These are phyloP conservation scores for Stegana nigrithorax DNA, from an alignment of 2,888 invertebrate species.

Conservation along the genomic window DNA sequence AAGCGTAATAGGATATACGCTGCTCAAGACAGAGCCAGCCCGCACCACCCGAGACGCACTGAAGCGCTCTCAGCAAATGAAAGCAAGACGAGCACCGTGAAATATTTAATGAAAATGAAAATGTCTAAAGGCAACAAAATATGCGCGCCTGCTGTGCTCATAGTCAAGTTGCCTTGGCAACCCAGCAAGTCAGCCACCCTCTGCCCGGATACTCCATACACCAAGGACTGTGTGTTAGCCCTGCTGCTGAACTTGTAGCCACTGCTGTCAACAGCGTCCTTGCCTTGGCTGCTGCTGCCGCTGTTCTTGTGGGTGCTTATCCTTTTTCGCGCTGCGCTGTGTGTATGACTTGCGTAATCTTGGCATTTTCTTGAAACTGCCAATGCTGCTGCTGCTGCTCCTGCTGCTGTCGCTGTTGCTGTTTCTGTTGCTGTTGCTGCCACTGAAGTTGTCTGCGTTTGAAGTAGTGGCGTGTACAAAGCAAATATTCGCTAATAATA, in stretches of 20 bases:
- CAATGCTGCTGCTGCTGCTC: no score
- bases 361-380: background rate
- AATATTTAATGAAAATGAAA: slow-evolving; percentile 61
- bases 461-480: slow-evolving; percentile 12
- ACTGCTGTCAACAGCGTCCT: no score
- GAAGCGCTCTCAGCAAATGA: background rate
- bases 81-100: slow-evolving; percentile 22
- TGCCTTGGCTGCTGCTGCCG: background rate
- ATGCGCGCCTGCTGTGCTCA: slow-evolving; percentile 16
- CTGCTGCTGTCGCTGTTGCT: no score
- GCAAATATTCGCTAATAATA: slow-evolving; percentile 36
- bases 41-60: no score
- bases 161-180: background rate
- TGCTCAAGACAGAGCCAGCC: slow-evolving; percentile 8
- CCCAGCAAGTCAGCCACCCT: no score
- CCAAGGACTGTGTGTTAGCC: background rate
- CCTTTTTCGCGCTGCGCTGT: slow-evolving; percentile 40
- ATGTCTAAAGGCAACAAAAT: slow-evolving; percentile 48
- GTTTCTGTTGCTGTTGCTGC: no score
- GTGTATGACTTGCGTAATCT: background rate
- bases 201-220: no score
- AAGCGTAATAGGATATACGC: slow-evolving; percentile 8
- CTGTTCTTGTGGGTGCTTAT: slow-evolving; percentile 44
- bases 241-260: background rate
- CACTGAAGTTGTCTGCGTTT: background rate